A percentile compares a stretch with the other conserved stretches of the same genome.
Conservation (phyloP, 2,888 invertebrate genomes). For the Drosophila bunnanda region DNA sequence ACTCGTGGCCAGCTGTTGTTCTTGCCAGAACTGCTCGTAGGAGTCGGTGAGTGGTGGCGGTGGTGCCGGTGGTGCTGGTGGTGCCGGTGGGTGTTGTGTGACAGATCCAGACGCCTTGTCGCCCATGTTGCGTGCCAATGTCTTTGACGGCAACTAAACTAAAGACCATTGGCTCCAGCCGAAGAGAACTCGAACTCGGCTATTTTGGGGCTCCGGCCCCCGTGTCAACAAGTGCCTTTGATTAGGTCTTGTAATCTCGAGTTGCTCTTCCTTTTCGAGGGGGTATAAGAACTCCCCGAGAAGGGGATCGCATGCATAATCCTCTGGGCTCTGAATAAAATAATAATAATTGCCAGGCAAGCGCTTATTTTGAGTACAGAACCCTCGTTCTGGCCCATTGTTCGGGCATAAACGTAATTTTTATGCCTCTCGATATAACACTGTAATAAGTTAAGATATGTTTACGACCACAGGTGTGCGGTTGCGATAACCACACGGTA, state of each 20-base stretch:
- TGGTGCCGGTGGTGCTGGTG: too few species aligned
- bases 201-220: not conserved
- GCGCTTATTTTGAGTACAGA: not conserved
- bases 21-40: constrained; percentile 26
- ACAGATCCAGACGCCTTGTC: constrained; percentile 63
- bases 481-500: constrained; percentile 18
- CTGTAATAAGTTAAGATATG: constrained; percentile 31
- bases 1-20: constrained; percentile 55
- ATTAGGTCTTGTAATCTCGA: constrained; percentile 61
- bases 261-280: constrained; percentile 40
- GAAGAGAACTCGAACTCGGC: constrained; percentile 12
- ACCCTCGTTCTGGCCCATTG: constrained; percentile 2
- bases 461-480: constrained; percentile 32
- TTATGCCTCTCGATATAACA: constrained; percentile 9
- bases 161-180: constrained; percentile 37
- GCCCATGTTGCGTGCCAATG: constrained; percentile 69
- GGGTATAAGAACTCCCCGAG: not conserved
- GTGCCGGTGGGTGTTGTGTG: constrained; percentile 18
- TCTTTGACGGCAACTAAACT: constrained; percentile 49
- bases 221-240: constrained; percentile 49
- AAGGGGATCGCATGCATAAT: not conserved
- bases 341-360: not conserved
- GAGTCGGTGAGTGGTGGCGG: constrained; percentile 15
- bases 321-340: not conserved
- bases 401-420: constrained; percentile 8